Percentiles rank a stretch among this genome's conserved stretches.
phyloP scores from a whole-genome alignment of 2,113 vertebrate genomes.

The Silurus glanis region DNA sequence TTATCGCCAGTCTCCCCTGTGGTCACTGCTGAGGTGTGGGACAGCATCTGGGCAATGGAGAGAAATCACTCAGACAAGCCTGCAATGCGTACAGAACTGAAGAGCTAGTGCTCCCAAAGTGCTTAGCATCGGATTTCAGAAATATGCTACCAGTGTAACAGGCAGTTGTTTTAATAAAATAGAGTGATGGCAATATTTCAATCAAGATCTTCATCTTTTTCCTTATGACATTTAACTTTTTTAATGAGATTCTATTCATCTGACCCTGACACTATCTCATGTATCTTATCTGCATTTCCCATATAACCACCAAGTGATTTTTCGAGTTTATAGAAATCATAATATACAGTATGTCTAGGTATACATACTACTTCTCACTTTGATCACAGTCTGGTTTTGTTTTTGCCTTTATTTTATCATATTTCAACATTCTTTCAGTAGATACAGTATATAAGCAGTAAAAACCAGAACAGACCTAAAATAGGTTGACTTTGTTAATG shows the following conservation, averaged over 20 bases:
- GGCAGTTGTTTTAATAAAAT: constrained; percentile 3
- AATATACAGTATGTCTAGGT: not conserved
- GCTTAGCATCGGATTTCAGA: constrained; percentile 16
- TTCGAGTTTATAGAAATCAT: not conserved
- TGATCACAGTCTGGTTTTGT: too few relatives aligned
- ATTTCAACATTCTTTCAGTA: not conserved
- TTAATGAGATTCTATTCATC: not conserved
- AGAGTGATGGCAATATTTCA: not conserved
- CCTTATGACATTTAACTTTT: not conserved
- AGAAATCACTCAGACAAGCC: not conserved
- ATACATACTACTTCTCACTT: too few relatives aligned
- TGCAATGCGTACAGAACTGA: constrained; percentile 9
- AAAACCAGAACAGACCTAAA: not conserved
- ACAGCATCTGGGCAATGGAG: constrained; percentile 34
- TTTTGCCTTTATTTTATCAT: too few relatives aligned
- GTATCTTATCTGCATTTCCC: too few relatives aligned
- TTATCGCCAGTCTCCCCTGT: constrained; percentile 63
- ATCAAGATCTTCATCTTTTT: not conserved
- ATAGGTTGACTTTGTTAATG: not conserved
- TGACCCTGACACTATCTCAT: not conserved
- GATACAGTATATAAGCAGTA: not conserved
- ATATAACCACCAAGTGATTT: not conserved
- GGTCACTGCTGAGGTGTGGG: constrained; percentile 58
- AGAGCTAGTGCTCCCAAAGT: constrained; percentile 1
- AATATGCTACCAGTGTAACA: not conserved